These are phyloP conservation scores for Vespertilio murinus DNA, from an alignment of 2,797 vertebrate species.

Conservation along the genomic window DNA sequence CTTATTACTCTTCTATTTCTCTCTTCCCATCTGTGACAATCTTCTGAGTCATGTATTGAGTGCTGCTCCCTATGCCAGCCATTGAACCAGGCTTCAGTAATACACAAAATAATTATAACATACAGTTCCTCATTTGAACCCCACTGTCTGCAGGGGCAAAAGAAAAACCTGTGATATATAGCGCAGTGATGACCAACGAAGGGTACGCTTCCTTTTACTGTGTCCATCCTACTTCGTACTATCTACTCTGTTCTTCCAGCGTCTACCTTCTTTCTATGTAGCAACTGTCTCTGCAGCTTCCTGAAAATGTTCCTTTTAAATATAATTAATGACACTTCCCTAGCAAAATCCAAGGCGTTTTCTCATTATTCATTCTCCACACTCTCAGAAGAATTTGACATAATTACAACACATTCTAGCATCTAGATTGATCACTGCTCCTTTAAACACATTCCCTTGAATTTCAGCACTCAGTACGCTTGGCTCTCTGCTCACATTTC, in stretches of 20 bases:
- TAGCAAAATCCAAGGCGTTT: background rate
- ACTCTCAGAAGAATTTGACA: background rate
- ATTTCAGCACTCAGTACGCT: background rate
- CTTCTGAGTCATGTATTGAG: background rate
- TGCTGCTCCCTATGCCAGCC: background rate
- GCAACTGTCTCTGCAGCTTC: background rate
- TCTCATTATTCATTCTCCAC: background rate
- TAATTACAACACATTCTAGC: background rate
- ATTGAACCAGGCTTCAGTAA: background rate
- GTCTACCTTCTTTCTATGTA: background rate
- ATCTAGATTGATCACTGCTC: background rate
- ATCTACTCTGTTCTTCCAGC: background rate
- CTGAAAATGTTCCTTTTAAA: constrained; percentile 11
- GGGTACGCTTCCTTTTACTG: background rate
- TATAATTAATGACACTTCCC: background rate
- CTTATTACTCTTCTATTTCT: background rate
- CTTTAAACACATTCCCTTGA: background rate
- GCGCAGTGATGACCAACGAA: background rate
- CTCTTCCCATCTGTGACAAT: background rate
- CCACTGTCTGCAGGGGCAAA: background rate
- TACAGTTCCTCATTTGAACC: background rate
- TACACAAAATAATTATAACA: background rate
- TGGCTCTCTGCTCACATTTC: background rate
- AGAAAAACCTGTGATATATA: background rate
- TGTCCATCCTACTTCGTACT: background rate